Evolutionary conservation across 2,888 invertebrate genomes (phyloP), one percentile per base, ranked within the genome.

Genomic region (Cantharis nigra): DNA sequence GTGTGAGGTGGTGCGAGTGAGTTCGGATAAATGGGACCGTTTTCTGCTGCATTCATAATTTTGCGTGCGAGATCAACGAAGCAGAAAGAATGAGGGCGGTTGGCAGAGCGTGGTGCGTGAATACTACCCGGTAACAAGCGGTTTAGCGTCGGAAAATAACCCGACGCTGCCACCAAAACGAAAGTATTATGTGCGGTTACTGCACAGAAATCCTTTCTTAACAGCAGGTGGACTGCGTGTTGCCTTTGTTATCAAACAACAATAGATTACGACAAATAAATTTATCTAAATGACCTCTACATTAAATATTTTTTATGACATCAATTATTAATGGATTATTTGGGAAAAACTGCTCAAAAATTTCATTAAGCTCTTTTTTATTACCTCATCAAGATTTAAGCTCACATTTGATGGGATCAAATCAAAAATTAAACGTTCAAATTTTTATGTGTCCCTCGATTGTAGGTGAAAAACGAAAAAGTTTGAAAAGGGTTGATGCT

Each of bases 101-200:
- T 81, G 82, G 77, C 81, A 77, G 81, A 83, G 83, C 83, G 82
- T 83, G 81, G 83, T 83, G 84, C 83, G 84, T 84, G 83, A 85
- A 84, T 80, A 80, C 81, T 81, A 80, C 81, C 81, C 82, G 82
- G 81, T 84, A 85, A 84, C 84, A 83, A 84, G 83, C 84, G 83
- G 82, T 85, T 84, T 83, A 83, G 81, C 81, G 81, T 83, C 79
- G 74, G 80, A 80, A 76, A 80, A 77, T 77, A 72, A 76, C 75
- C 78, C 78, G 30, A 67, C 73, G 75, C 71, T 76, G 65, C 78
- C 78, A 79, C 79, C 79, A 81, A 82, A 82, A 80, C 80, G 82
- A 81, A 81, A 81, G 80, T 78, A 80, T 83, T 83, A 81, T 81
- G 79, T 67, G 62, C 72, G 72, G 70, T 72, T 75, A 78, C 71